Base-by-base conservation (phyloP, 1,140 invertebrate genomes). In the Agrypnia vestita region DNA sequence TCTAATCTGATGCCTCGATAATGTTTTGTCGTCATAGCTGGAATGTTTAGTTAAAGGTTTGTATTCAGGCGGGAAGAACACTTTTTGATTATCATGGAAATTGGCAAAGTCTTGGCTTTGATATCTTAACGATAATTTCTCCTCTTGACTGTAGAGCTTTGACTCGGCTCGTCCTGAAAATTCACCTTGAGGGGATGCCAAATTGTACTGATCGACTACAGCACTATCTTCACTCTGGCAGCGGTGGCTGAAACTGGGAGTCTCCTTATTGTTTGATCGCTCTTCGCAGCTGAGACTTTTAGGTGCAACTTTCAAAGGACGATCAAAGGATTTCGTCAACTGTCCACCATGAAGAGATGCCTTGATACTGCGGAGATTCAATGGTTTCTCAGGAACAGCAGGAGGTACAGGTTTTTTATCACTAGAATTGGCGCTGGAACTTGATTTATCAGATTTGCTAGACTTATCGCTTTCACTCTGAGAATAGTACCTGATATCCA, bases 101-200 rank as follows among this genome's bases (percentile, higher is more conserved):
- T 87, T 90, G 8, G 90, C 89, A 85, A 92, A 92, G 79, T 92
- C 91, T 86, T 92, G 91, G 82, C 91, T 92, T 85, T 92, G 91
- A 85, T 92, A 92, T 15, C 91, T 89, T 83, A 91, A 90, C 4
- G 91, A 91, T 53, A 91, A 86, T 80, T 92, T 92, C 80, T 92
- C 91, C 84, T 89, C 90, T 82, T 91, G 91, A 51, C 90, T 91
- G 80, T 92, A 92, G 11, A 92, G 84, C 55, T 91, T 88, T 44
- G 88, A 89, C 19, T 88, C 87, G 83, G 88, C 87, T 83, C 82
- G 19, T 13, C 79, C 82, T 9, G 79, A 78, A 73, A 89, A 85
- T 83, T 90, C 89, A 0, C 86, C 86, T 62, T 89, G 88, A 19
- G 86, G 85, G 71, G 85, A 86, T 25, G 86, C 85, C 71, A 85